Evolutionary conservation across 2,888 invertebrate genomes (phyloP), one percentile per base, ranked within the genome.

Genomic region (Alsophila aescularia): DNA sequence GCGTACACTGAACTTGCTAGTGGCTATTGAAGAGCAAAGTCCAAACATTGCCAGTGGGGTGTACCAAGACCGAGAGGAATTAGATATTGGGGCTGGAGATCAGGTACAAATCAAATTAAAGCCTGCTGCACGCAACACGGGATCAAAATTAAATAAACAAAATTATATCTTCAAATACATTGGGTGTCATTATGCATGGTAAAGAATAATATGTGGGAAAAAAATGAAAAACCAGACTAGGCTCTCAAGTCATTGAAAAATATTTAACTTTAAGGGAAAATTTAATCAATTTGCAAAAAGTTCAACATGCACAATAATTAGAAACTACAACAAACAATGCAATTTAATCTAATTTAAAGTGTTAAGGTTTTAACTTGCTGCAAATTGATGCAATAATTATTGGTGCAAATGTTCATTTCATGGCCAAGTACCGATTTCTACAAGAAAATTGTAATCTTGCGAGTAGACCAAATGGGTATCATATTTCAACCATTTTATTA

Each of bases 1-100:
- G 96, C 97, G 97, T 91, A 99, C 99, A 75, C 96, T 99, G 94
- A 99, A 99, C 93, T 97, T 99, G 79, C 95, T 99, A 93, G 96
- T 99, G 93, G 99, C 99, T 76, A 93, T 99, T 85, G 99, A 99
- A 93, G 95, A 98, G 90, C 99, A 99, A 93, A 97, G 97, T 73
- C 96, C 96, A 71, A 95, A 99, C 93, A 99, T 99, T 87, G 98
- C 98, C 67, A 94, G 95, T 76, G 99, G 99, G 84, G 99, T 99
- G 58, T 97, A 99, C 92, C 85, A 93, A 77, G 93, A 96, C 93
- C 94, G 96, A 84, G 94, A 95, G 77, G 98, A 98, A 87, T 93
- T 95, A 85, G 97, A 98, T 89, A 94, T 98, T 87, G 99, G 98
- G 92, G 99, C 99, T 83, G 99, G 99, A 92, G 98, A 99, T 93